These are phyloP conservation scores for Platycnemis pennipes DNA, from an alignment of 2,888 invertebrate species.

Conservation along the genomic window DNA sequence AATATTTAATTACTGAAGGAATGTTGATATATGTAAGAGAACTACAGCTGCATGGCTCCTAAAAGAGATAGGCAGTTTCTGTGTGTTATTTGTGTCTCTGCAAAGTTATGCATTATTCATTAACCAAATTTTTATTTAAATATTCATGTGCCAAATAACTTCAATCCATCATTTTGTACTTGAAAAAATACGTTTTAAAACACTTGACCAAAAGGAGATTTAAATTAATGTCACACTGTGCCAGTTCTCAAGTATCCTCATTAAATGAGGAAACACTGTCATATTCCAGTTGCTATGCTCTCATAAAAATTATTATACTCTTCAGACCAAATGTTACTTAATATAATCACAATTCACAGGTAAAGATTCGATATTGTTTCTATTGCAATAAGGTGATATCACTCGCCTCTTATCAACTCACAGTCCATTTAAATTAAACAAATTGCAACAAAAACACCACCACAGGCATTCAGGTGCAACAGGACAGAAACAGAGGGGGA, in stretches of 20 bases:
- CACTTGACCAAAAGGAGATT: neutral
- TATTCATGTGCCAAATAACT: neutral
- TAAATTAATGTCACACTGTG: neutral
- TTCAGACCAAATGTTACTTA: neutral
- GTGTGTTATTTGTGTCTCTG: neutral
- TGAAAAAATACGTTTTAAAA: neutral
- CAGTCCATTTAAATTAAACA: neutral
- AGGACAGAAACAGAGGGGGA: conserved; percentile 14
- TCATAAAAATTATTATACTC: neutral
- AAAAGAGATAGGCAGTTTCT: neutral
- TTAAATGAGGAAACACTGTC: neutral
- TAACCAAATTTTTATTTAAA: neutral
- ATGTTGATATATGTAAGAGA: neutral
- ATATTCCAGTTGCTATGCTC: neutral
- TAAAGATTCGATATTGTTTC: neutral
- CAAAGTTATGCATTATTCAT: neutral
- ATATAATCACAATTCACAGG: neutral
- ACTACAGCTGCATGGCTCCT: neutral
- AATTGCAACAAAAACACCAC: neutral
- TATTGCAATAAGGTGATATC: neutral
- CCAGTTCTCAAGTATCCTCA: neutral
- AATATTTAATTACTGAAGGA: conserved; percentile 3
- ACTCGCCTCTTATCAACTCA: neutral
- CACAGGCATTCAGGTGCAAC: neutral
- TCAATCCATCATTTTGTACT: neutral